Percentiles rank a stretch among this genome's conserved stretches.
phyloP scores from a whole-genome alignment of 2,888 invertebrate genomes.

The Spodoptera picta region DNA sequence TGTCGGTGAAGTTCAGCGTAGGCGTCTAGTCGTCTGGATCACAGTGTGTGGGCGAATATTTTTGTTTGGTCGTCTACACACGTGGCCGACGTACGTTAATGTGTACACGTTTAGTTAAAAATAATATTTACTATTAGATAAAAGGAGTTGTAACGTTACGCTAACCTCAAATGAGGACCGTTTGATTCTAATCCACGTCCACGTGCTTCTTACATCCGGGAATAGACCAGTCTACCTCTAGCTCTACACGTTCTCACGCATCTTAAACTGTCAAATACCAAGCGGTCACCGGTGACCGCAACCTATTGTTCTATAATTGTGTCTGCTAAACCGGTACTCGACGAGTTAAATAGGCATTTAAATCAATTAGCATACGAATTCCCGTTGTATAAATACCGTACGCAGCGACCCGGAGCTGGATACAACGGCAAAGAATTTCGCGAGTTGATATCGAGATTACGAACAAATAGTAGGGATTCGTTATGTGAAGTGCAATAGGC shows the following conservation, averaged over 20 bases:
- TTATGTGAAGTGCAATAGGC: constrained; percentile 20
- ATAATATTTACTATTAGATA: constrained; percentile 34
- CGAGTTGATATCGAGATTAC: constrained; percentile 44
- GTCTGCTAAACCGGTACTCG: too few relatives aligned
- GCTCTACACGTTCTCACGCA: constrained; percentile 61
- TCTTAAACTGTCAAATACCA: too few relatives aligned
- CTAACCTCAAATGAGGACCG: constrained; percentile 8
- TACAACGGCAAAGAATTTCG: constrained; percentile 44
- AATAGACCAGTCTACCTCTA: constrained; percentile 46
- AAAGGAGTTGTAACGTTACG: constrained; percentile 18
- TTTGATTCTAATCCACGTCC: constrained; percentile 19
- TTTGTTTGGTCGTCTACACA: constrained; percentile 52
- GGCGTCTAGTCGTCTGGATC: constrained; percentile 56
- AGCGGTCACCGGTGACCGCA: too few relatives aligned
- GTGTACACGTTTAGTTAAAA: constrained; percentile 32
- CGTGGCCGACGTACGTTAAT: constrained; percentile 46
- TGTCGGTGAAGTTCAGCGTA: constrained; percentile 44
- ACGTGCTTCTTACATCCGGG: constrained; percentile 55
- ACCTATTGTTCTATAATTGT: too few relatives aligned
- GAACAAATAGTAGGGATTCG: constrained; percentile 40
- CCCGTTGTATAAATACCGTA: constrained; percentile 54
- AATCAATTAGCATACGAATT: constrained; percentile 70
- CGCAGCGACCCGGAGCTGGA: constrained; percentile 54
- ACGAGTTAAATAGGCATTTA: constrained; percentile 66
- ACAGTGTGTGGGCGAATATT: constrained; percentile 57